Evolutionary conservation across 2,113 vertebrate species (phyloP).

Genomic region (Poicephalus gulielmi): DNA sequence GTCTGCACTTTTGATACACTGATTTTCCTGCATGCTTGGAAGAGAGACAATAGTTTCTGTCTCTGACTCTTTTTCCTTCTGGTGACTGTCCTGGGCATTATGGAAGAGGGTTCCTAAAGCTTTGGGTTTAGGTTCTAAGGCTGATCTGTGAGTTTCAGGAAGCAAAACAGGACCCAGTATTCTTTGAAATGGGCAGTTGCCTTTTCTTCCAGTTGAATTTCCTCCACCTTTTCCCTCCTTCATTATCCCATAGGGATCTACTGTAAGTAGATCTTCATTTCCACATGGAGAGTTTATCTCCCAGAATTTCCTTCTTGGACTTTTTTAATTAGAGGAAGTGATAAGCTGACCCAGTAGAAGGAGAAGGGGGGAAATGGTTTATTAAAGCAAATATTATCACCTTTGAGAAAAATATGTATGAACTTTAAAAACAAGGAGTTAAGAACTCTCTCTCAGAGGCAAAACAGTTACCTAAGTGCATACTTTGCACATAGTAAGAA

Average conservation of each 20-base stretch:
- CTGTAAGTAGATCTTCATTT: not conserved
- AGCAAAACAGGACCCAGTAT: not conserved
- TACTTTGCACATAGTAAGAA: not conserved
- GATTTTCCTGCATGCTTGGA: not conserved
- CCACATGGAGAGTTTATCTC: conserved; percentile 17
- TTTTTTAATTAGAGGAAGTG: conserved; percentile 26
- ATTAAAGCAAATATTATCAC: not conserved
- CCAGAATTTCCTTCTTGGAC: conserved; percentile 34
- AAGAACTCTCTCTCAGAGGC: not conserved
- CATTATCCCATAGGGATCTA: not conserved
- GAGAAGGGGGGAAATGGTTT: not conserved
- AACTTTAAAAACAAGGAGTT: not conserved
- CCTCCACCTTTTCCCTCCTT: not conserved
- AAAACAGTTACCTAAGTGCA: not conserved
- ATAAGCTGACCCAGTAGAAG: conserved; percentile 16
- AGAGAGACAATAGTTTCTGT: not conserved
- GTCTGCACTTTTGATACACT: not conserved
- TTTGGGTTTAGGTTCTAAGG: not conserved
- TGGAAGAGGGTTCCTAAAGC: not conserved
- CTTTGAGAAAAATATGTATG: not conserved
- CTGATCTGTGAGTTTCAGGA: not conserved
- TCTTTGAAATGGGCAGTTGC: not conserved
- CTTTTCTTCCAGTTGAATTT: not conserved
- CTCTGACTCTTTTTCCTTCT: not conserved
- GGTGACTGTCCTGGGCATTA: not conserved